Evolutionary conservation across 2,888 invertebrate genomes (phyloP).

Genomic region (Epirrhoe alternata): DNA sequence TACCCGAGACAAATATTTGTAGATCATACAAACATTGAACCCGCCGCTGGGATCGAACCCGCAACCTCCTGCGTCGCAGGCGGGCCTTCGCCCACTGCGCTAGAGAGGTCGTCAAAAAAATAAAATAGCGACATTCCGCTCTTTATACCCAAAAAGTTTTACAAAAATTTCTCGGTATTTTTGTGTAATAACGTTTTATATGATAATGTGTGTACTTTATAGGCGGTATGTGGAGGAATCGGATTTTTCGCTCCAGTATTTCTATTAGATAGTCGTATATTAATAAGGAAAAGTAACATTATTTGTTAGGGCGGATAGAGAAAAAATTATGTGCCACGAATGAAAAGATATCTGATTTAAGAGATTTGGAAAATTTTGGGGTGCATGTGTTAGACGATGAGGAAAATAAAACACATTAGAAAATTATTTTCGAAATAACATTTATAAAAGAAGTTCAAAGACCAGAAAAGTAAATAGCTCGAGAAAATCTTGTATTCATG

Average conservation of each 20-base stretch:
- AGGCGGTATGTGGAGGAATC: conserved; percentile 52
- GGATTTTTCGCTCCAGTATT: conserved; percentile 45
- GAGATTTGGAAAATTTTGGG: conserved; percentile 9
- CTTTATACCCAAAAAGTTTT: conserved; percentile 55
- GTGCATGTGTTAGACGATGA: conserved; percentile 4
- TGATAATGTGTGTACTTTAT: conserved; percentile 58
- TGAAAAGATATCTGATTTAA: conserved; percentile 25
- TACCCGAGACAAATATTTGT: too few species aligned
- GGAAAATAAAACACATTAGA: conserved; percentile 1
- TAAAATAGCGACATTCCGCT: conserved; percentile 46
- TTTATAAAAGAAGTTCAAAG: neutral
- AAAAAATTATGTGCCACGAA: conserved; percentile 27
- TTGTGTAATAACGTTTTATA: conserved; percentile 55
- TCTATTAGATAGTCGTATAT: conserved; percentile 45
- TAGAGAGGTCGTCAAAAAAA: too few species aligned
- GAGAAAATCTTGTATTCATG: too few species aligned
- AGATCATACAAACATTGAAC: too few species aligned
- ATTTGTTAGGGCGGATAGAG: conserved; percentile 31
- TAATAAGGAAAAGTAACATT: conserved; percentile 40
- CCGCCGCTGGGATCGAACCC: too few species aligned
- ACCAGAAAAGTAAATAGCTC: too few species aligned
- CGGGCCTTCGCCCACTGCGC: too few species aligned
- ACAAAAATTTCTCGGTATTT: conserved; percentile 59
- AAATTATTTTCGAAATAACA: neutral
- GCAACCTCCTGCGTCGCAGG: too few species aligned